A percentile compares a stretch with the other conserved stretches of the same genome.
Conservation (phyloP, 2,888 invertebrate genomes). For the Xestobium rufovillosum region DNA sequence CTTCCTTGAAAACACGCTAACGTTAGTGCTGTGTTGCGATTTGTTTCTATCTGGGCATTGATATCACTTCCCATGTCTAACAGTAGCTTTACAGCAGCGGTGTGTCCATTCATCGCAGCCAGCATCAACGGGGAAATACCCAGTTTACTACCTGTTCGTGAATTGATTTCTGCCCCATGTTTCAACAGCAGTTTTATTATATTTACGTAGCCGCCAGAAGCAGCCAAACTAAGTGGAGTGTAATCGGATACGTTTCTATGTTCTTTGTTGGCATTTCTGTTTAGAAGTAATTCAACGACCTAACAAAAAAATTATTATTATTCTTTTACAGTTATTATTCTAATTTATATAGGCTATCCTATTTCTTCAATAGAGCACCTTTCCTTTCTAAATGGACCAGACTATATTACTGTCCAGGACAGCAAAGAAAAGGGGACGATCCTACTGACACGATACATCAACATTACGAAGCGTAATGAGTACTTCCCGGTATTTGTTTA, state of each 20-base stretch:
- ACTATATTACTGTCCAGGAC: too few species aligned
- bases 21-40: constrained; percentile 96
- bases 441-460: too few species aligned
- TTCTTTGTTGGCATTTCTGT: constrained; percentile 90
- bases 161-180: constrained; percentile 97
- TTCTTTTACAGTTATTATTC: too few species aligned
- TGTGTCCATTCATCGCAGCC: constrained; percentile 98
- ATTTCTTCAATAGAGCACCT: too few species aligned
- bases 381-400: too few species aligned
- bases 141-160: constrained; percentile 90
- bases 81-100: constrained; percentile 87
- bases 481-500: too few species aligned
- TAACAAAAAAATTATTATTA: constrained; percentile 12
- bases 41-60: constrained; percentile 99
- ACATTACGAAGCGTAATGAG: too few species aligned
- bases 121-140: constrained; percentile 99
- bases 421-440: too few species aligned
- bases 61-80: constrained; percentile 98
- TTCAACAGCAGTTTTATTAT: constrained; percentile 90
- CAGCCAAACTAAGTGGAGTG: constrained; percentile 96
- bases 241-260: constrained; percentile 99
- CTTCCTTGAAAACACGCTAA: constrained; percentile 94
- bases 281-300: constrained; percentile 85
- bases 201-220: constrained; percentile 97
- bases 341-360: too few species aligned